Conservation (phyloP, 2,888 invertebrate species). For the Lycocerus yunnanus region DNA sequence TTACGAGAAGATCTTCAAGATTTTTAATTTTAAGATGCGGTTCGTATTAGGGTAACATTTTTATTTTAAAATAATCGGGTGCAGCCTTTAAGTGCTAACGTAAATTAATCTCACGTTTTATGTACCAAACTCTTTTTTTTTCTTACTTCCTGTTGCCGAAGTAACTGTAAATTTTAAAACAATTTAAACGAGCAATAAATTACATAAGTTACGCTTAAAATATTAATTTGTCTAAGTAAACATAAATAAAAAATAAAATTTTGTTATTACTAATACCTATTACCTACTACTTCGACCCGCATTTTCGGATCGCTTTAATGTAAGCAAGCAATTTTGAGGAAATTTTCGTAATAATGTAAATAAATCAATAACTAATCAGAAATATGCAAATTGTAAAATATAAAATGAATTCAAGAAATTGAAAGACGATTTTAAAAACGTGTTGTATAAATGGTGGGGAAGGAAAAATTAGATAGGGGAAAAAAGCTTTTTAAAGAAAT, state of each 20-base stretch:
- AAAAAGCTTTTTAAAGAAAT: slow-evolving; percentile 35
- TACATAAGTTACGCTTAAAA: neutral
- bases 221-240: neutral
- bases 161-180: neutral
- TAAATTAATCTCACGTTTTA: neutral
- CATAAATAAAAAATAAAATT: neutral
- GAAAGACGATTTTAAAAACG: slow-evolving; percentile 32
- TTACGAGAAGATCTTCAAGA: slow-evolving; percentile 10
- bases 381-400: slow-evolving; percentile 33
- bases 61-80: slow-evolving; percentile 23
- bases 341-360: slow-evolving; percentile 5
- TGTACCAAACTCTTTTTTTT: neutral
- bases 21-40: slow-evolving; percentile 20
- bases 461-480: slow-evolving; percentile 33
- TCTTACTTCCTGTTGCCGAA: neutral
- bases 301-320: neutral
- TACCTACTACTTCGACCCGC: too few species aligned
- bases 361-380: slow-evolving; percentile 32
- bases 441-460: slow-evolving; percentile 29
- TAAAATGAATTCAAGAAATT: slow-evolving; percentile 29
- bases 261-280: too few species aligned
- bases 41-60: slow-evolving; percentile 11
- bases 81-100: neutral
- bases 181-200: neutral
- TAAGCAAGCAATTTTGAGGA: neutral